phyloP scores from a whole-genome alignment of 2,797 vertebrate genomes.

The Spatula versicolor region DNA sequence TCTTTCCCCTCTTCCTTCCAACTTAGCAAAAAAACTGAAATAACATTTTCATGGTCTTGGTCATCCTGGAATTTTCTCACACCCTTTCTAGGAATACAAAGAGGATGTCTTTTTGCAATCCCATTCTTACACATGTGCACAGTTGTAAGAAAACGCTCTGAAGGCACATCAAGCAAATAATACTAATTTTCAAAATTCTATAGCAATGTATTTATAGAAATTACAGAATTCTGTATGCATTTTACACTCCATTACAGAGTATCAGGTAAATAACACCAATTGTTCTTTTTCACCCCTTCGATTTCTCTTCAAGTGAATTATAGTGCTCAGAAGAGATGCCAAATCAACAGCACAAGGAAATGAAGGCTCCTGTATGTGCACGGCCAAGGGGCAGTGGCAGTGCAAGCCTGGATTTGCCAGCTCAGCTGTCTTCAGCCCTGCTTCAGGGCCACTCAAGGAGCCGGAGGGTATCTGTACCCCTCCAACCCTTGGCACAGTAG shows the following conservation, averaged over 20 bases:
- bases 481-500: slow-evolving; percentile 8
- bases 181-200: slow-evolving; percentile 78
- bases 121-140: neutral
- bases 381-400: slow-evolving; percentile 18
- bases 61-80: neutral
- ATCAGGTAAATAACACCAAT: slow-evolving; percentile 61
- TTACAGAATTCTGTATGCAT: slow-evolving; percentile 76
- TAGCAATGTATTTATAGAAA: slow-evolving; percentile 80
- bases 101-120: slow-evolving; percentile 18
- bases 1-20: neutral
- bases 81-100: slow-evolving; percentile 26
- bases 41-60: neutral
- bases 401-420: neutral
- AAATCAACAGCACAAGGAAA: slow-evolving; percentile 53
- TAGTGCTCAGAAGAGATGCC: slow-evolving; percentile 52
- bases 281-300: neutral
- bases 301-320: slow-evolving; percentile 33
- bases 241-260: slow-evolving; percentile 79
- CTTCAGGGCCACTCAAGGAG: slow-evolving; percentile 19
- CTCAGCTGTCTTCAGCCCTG: slow-evolving; percentile 24
- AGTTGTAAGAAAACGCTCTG: slow-evolving; percentile 42
- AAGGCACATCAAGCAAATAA: slow-evolving; percentile 75
- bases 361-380: slow-evolving; percentile 32
- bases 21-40: neutral
- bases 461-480: neutral